Evolutionary conservation across 2,888 invertebrate species (phyloP).

Genomic region (Dioctria linearis): DNA sequence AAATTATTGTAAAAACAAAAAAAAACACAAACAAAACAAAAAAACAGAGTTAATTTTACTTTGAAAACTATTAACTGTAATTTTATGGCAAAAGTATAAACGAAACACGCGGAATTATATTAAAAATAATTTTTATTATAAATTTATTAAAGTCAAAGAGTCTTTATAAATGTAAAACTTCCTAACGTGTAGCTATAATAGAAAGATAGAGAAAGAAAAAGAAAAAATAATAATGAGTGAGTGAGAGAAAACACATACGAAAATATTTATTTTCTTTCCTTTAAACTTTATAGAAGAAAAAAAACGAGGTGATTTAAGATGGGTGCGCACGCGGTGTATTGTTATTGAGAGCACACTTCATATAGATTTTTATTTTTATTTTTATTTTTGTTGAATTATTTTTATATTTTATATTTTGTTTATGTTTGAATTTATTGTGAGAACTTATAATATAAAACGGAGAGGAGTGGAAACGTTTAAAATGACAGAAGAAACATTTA

Average conservation of each 20-base stretch:
- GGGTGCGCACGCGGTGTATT: constrained; percentile 3
- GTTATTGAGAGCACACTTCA: constrained; percentile 36
- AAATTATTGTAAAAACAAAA: background rate
- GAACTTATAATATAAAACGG: too few species aligned
- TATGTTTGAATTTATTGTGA: constrained; percentile 8
- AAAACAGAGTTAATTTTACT: constrained; percentile 25
- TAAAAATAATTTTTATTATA: background rate
- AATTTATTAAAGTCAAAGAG: constrained; percentile 29
- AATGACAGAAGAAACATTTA: constrained; percentile 17
- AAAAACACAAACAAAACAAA: background rate
- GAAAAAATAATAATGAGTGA: too few species aligned
- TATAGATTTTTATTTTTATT: background rate
- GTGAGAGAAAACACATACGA: too few species aligned
- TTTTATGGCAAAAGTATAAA: background rate
- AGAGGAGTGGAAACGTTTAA: too few species aligned
- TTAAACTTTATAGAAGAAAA: background rate
- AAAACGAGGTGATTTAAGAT: constrained; percentile 11
- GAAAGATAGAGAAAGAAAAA: background rate
- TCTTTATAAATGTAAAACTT: constrained; percentile 40
- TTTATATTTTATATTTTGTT: constrained; percentile 43
- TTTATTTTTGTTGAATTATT: constrained; percentile 35
- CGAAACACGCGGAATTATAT: background rate
- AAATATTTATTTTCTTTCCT: too few species aligned
- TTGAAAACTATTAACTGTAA: background rate
- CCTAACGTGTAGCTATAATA: background rate